Evolutionary conservation across 1,140 invertebrate genomes (phyloP).

Genomic region (Hylaeus anthracinus): DNA sequence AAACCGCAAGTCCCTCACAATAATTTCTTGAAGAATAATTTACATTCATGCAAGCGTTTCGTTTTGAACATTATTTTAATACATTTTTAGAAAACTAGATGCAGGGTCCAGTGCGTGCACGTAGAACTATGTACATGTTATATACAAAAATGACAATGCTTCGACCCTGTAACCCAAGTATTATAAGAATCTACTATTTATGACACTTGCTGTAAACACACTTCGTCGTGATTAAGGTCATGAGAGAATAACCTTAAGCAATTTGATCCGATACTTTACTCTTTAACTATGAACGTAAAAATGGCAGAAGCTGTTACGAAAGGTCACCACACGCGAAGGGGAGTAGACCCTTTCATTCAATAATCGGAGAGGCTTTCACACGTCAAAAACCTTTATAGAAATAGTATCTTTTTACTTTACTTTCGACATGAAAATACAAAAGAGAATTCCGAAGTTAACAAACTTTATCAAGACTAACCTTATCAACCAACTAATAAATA

Average conservation of each 20-base stretch:
- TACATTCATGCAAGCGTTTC: no score
- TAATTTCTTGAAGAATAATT: no score
- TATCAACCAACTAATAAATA: background rate
- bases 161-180: no score
- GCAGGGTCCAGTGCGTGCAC: no score
- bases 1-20: no score
- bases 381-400: no score
- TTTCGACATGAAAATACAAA: no score
- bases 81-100: no score
- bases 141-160: background rate
- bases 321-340: conserved; percentile 17
- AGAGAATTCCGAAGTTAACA: background rate
- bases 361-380: background rate
- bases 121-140: background rate
- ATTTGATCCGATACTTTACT: conserved; percentile 23
- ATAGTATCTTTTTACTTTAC: no score
- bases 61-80: no score
- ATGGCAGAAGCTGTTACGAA: conserved; percentile 20
- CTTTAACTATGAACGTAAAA: background rate
- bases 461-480: background rate
- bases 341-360: background rate
- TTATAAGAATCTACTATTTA: conserved; percentile 22
- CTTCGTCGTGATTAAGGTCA: conserved; percentile 25
- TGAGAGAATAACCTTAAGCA: conserved; percentile 31
- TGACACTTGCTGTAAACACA: conserved; percentile 23